Percentiles rank a stretch among this genome's conserved stretches.
Conservation (phyloP, 92 coral and sea anemone species). For the Chrysogorgia sp. region DNA sequence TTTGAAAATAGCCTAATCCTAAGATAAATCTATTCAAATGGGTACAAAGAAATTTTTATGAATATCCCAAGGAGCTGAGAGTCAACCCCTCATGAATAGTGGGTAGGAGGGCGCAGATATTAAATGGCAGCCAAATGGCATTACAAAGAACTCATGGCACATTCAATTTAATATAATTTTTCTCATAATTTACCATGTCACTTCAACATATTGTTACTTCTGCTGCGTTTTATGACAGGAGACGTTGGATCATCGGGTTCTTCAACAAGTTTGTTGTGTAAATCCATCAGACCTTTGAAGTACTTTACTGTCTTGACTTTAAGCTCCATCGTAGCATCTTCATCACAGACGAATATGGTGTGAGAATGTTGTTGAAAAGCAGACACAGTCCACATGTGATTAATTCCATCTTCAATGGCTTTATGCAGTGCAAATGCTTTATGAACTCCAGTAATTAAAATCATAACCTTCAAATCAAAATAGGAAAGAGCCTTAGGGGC, state of each 20-base stretch:
- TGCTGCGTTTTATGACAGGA: conserved; percentile 38
- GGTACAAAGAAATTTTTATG: too few species aligned
- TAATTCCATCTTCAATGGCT: conserved; percentile 91
- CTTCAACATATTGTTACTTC: conserved; percentile 10
- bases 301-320: conserved; percentile 96
- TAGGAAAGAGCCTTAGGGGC: neutral
- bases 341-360: conserved; percentile 90
- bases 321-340: conserved; percentile 96
- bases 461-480: conserved; percentile 74
- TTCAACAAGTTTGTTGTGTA: conserved; percentile 91
- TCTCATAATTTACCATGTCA: neutral
- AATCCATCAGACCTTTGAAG: conserved; percentile 96
- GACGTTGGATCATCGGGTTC: conserved; percentile 87
- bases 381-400: conserved; percentile 96
- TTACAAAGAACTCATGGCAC: too few species aligned
- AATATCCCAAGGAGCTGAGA: too few species aligned
- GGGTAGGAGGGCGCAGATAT: too few species aligned
- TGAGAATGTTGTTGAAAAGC: conserved; percentile 96
- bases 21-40: too few species aligned
- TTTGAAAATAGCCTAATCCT: too few species aligned
- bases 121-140: too few species aligned
- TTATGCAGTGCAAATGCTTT: conserved; percentile 88
- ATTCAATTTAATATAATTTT: too few species aligned
- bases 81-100: too few species aligned
- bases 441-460: conserved; percentile 86